phyloP scores from a whole-genome alignment of 1,140 invertebrate genomes.

The Apis laboriosa region DNA sequence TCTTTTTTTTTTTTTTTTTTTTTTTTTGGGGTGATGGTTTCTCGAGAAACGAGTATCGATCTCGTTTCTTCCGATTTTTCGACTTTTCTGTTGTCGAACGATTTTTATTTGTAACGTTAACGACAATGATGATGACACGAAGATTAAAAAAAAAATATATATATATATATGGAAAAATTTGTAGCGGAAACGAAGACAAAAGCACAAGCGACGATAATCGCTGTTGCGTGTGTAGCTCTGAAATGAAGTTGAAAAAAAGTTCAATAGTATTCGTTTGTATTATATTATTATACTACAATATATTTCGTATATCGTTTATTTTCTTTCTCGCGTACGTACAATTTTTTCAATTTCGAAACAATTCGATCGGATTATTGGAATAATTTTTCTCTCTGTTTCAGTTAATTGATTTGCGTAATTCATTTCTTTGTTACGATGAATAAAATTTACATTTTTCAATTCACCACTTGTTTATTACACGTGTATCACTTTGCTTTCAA shows the following conservation, averaged over 20 bases:
- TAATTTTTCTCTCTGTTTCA: neutral
- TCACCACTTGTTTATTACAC: neutral
- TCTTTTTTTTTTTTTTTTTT: no score
- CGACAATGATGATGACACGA: no score
- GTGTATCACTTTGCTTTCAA: no score
- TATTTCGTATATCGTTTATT: neutral
- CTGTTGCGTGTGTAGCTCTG: neutral
- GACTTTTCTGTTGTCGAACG: no score
- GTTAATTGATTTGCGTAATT: neutral
- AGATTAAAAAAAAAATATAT: no score
- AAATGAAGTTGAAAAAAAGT: neutral
- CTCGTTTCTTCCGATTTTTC: no score
- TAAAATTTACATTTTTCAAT: slow-evolving; percentile 5
- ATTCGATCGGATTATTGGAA: neutral
- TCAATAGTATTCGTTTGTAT: neutral
- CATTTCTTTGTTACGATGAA: neutral
- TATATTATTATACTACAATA: neutral
- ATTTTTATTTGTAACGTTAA: no score
- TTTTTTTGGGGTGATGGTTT: no score
- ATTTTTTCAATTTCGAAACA: no score
- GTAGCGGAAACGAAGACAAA: no score
- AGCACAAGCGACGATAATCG: neutral
- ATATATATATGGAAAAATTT: neutral
- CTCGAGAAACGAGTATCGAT: neutral
- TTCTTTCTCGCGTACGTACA: no score